These are phyloP conservation scores for Stenichneumon culpator DNA, from an alignment of 2,888 invertebrate species.

Conservation along the genomic window DNA sequence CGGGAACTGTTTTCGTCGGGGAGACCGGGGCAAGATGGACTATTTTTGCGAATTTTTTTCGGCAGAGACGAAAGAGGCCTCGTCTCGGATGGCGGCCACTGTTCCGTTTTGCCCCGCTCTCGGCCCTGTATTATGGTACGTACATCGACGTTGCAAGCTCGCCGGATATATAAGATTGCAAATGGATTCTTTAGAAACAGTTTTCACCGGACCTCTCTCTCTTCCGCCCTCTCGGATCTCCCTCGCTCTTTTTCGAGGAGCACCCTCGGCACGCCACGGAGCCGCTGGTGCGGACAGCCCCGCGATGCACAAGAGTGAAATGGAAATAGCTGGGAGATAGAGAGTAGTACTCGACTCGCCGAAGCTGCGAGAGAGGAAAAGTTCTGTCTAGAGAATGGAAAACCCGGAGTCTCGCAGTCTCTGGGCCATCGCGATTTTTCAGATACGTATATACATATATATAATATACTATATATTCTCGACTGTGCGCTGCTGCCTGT, in stretches of 20 bases:
- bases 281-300: conserved; percentile 43
- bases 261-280: conserved; percentile 58
- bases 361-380: conserved; percentile 43
- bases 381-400: conserved; percentile 58
- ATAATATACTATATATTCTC: background rate
- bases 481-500: conserved; percentile 1
- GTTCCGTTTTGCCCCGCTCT: background rate
- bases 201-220: conserved; percentile 39
- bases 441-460: background rate
- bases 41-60: background rate
- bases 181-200: conserved; percentile 66
- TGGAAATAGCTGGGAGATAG: conserved; percentile 49
- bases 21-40: background rate
- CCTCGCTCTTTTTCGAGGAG: conserved; percentile 31
- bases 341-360: conserved; percentile 50
- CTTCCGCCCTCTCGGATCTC: background rate
- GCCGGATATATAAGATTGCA: conserved; percentile 62
- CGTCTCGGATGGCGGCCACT: background rate
- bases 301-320: conserved; percentile 52
- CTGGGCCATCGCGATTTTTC: background rate
- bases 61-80: background rate
- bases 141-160: conserved; percentile 28
- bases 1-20: background rate
- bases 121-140: conserved; percentile 1
- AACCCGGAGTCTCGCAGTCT: conserved; percentile 24